Evolutionary conservation across 2,113 vertebrate species (phyloP).

Genomic region (Laticauda colubrina): DNA sequence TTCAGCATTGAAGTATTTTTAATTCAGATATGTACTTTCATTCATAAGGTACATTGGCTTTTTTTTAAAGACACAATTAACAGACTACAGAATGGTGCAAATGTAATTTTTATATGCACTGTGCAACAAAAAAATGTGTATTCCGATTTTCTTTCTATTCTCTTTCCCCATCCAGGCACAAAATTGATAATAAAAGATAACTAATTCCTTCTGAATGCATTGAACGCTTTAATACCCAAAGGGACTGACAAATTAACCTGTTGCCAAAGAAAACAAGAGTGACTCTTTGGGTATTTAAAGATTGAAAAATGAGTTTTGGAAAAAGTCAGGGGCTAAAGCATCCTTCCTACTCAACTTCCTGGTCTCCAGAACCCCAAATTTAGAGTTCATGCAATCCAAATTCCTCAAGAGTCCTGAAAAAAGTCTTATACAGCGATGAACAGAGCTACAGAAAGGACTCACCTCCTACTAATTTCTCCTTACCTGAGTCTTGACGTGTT

Average conservation of each 20-base stretch:
- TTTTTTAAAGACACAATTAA: too few species aligned
- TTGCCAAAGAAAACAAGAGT: not conserved
- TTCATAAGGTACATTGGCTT: too few species aligned
- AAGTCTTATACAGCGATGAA: not conserved
- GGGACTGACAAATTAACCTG: not conserved
- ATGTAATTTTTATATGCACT: too few species aligned
- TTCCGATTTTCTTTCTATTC: too few species aligned
- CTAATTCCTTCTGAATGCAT: not conserved
- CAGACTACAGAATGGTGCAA: too few species aligned
- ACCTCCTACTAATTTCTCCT: not conserved
- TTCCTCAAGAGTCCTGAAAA: not conserved
- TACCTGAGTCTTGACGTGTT: slow-evolving; percentile 92
- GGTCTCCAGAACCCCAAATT: not conserved
- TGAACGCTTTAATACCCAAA: not conserved
- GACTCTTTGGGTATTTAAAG: not conserved
- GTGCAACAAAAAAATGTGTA: too few species aligned
- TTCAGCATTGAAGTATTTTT: too few species aligned
- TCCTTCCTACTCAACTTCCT: not conserved
- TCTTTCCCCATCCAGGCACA: not conserved
- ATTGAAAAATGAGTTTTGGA: not conserved
- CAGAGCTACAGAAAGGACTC: not conserved
- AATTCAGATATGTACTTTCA: too few species aligned
- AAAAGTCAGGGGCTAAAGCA: not conserved
- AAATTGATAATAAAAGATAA: not conserved
- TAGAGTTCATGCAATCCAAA: not conserved